These are phyloP conservation scores for Cynodonichthys magdalenae DNA, from an alignment of 2,797 vertebrate species.

Conservation along the genomic window DNA sequence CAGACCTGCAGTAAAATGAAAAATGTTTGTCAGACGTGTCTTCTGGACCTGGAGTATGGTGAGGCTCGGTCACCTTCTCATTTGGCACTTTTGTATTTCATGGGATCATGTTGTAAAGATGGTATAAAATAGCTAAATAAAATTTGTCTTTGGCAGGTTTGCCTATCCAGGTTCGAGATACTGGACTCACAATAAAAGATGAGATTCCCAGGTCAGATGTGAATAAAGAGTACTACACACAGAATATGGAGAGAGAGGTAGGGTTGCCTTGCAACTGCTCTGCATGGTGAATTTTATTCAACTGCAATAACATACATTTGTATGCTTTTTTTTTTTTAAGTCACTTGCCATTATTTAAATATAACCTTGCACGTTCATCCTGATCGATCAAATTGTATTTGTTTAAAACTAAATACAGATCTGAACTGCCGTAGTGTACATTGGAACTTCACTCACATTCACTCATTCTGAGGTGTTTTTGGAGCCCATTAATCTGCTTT, in stretches of 20 bases:
- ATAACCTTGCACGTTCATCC: no score
- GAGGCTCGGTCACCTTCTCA: slow-evolving; percentile 34
- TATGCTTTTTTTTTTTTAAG: not conserved
- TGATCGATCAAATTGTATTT: no score
- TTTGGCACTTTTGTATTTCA: not conserved
- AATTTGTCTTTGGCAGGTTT: slow-evolving; percentile 81
- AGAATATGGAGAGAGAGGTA: slow-evolving; percentile 99
- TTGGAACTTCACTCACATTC: no score
- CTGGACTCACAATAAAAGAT: slow-evolving; percentile 92
- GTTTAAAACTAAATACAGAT: no score
- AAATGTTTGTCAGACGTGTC: slow-evolving; percentile 97
- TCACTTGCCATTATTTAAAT: not conserved
- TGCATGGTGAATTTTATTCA: not conserved
- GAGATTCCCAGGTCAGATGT: slow-evolving; percentile 97
- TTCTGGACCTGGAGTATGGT: slow-evolving; percentile 97
- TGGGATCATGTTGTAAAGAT: not conserved
- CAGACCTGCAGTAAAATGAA: slow-evolving; percentile 99
- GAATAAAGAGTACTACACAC: slow-evolving; percentile 98
- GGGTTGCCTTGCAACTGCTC: not conserved
- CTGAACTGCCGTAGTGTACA: no score
- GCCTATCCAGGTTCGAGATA: slow-evolving; percentile 97
- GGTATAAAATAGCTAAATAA: not conserved
- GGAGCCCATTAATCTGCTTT: no score
- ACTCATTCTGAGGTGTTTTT: no score
- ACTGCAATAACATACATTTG: not conserved